These are phyloP conservation scores for Drosophila falleni DNA, from an alignment of 2,888 invertebrate species.

Conservation along the genomic window DNA sequence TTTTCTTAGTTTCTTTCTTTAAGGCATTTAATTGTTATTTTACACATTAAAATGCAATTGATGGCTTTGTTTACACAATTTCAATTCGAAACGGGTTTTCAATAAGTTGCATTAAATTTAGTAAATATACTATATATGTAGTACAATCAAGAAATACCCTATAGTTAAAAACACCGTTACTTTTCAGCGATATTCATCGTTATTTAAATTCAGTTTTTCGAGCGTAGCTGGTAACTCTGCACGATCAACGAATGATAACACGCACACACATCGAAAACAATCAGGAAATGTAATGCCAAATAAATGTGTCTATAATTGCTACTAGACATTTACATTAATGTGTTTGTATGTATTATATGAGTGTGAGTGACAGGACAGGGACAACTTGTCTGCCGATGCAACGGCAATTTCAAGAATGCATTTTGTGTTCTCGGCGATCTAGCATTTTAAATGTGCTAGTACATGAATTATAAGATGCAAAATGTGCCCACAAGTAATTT, in stretches of 20 bases:
- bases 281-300: conserved; percentile 48
- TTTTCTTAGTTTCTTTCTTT: conserved; percentile 1
- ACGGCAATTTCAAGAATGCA: conserved; percentile 40
- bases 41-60: conserved; percentile 12
- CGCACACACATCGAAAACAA: conserved; percentile 28
- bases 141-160: not conserved
- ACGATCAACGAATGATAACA: conserved; percentile 21
- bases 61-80: conserved; percentile 15
- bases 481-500: not conserved
- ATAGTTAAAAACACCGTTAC: not conserved
- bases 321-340: not conserved
- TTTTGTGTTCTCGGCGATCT: conserved; percentile 23
- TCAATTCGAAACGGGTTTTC: not conserved
- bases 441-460: conserved; percentile 36
- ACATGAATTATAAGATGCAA: conserved; percentile 7
- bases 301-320: conserved; percentile 2
- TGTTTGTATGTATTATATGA: conserved; percentile 4
- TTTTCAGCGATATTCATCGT: not conserved
- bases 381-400: conserved; percentile 66
- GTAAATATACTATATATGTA: not conserved
- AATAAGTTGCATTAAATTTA: not conserved
- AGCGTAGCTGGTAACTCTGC: conserved; percentile 35
- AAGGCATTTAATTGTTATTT: conserved; percentile 16
- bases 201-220: not conserved
- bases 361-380: conserved; percentile 64